phyloP scores from a whole-genome alignment of 2,888 invertebrate species.

The Trachelus troglodyta region DNA sequence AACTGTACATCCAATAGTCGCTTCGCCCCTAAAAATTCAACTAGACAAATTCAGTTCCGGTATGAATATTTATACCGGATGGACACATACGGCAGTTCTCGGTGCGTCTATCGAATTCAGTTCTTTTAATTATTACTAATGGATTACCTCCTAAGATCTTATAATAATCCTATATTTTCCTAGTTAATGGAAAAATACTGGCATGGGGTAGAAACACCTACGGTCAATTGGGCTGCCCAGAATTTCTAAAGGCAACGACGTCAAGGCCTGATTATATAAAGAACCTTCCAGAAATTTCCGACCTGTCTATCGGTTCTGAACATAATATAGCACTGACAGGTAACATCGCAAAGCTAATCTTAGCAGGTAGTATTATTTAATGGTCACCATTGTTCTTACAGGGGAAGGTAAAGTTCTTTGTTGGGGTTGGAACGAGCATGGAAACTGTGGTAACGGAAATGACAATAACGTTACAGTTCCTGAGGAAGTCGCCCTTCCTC shows the following conservation, averaged over 20 bases:
- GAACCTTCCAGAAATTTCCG: slow-evolving; percentile 68
- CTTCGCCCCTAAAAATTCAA: slow-evolving; percentile 68
- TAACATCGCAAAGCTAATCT: slow-evolving; percentile 29
- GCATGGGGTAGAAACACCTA: slow-evolving; percentile 86
- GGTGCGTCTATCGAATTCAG: neutral
- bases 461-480: slow-evolving; percentile 66
- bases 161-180: slow-evolving; percentile 51
- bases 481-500: slow-evolving; percentile 53
- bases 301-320: slow-evolving; percentile 81
- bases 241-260: slow-evolving; percentile 50
- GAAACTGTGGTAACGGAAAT: slow-evolving; percentile 80
- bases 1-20: slow-evolving; percentile 69
- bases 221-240: slow-evolving; percentile 76
- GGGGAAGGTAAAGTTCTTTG: slow-evolving; percentile 75
- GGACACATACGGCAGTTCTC: slow-evolving; percentile 75
- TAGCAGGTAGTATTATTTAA: neutral
- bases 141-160: neutral
- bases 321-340: slow-evolving; percentile 77
- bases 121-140: neutral
- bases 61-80: slow-evolving; percentile 74
- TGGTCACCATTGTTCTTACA: slow-evolving; percentile 46
- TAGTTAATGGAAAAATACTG: slow-evolving; percentile 73
- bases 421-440: slow-evolving; percentile 95
- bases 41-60: slow-evolving; percentile 66
- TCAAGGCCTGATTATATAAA: slow-evolving; percentile 34